Percentiles rank a stretch among this genome's conserved stretches.
Conservation (phyloP, 2,113 vertebrate species). For the Dendrocopos noguchii region DNA sequence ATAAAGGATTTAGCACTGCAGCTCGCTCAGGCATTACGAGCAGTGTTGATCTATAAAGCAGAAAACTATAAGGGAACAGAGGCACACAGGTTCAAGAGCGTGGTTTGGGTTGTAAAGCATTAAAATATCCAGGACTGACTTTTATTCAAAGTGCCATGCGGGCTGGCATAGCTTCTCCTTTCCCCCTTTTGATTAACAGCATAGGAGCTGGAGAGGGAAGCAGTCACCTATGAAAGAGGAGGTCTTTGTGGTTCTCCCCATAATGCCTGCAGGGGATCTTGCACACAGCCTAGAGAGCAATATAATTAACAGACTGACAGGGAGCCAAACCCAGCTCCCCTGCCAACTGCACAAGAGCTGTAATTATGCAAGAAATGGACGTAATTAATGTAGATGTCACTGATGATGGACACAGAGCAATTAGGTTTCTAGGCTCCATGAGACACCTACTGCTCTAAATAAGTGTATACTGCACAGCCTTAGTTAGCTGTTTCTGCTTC, state of each 20-base stretch:
- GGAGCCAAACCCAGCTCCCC: neutral
- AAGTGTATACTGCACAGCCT: neutral
- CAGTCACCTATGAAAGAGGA: neutral
- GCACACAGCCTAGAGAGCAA: neutral
- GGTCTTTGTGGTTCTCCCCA: neutral
- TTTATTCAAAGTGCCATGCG: neutral
- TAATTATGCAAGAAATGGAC: constrained; percentile 27
- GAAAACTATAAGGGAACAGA: neutral
- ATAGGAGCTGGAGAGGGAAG: neutral
- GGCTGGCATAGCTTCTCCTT: neutral
- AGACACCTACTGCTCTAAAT: neutral
- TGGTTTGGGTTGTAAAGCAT: neutral
- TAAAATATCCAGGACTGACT: neutral
- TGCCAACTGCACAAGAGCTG: neutral
- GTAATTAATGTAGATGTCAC: constrained; percentile 52
- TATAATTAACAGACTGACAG: neutral
- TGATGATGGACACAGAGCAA: constrained; percentile 16
- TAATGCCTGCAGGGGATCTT: neutral
- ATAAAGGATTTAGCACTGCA: neutral
- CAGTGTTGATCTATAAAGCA: neutral
- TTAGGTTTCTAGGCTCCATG: neutral
- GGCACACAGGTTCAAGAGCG: neutral
- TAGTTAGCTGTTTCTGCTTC: neutral
- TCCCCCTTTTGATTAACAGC: neutral
- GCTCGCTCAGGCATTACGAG: neutral